Percentiles rank a stretch among this genome's conserved stretches.
phyloP scores from a whole-genome alignment of 2,888 invertebrate species.

The Troides oblongomaculatus region DNA sequence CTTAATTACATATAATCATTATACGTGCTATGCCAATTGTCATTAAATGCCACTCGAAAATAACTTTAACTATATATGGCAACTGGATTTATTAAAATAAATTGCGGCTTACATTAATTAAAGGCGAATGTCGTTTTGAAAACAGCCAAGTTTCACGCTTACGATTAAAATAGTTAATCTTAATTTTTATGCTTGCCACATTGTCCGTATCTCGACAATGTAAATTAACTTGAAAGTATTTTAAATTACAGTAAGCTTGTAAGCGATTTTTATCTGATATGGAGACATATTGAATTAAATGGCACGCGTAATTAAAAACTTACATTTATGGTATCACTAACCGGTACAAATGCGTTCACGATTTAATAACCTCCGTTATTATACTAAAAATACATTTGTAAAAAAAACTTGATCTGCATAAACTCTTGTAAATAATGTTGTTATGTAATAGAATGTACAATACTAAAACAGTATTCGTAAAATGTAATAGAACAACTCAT shows the following conservation, averaged over 20 bases:
- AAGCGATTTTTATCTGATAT: constrained; percentile 13
- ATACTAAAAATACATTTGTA: background rate
- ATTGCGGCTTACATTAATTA: constrained; percentile 20
- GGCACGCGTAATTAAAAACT: constrained; percentile 15
- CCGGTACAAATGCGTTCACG: background rate
- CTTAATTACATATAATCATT: constrained; percentile 41
- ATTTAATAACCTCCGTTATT: background rate
- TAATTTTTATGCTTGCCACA: constrained; percentile 13
- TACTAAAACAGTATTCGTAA: background rate
- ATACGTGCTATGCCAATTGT: constrained; percentile 40
- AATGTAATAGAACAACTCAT: background rate
- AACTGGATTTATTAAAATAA: constrained; percentile 48
- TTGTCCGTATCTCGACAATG: constrained; percentile 16
- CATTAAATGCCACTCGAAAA: constrained; percentile 46
- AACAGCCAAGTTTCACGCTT: constrained; percentile 6
- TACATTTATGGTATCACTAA: background rate
- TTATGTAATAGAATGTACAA: background rate
- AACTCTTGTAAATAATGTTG: background rate
- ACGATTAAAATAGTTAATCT: constrained; percentile 26
- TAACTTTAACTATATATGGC: constrained; percentile 44
- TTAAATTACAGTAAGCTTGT: constrained; percentile 19
- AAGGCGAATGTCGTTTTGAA: constrained; percentile 11
- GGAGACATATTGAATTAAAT: constrained; percentile 17
- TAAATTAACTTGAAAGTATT: constrained; percentile 14
- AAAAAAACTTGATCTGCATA: background rate